Evolutionary conservation across 2,113 vertebrate species (phyloP), one percentile per base, ranked within the genome.

Genomic region (Microcebus griseorufus): DNA sequence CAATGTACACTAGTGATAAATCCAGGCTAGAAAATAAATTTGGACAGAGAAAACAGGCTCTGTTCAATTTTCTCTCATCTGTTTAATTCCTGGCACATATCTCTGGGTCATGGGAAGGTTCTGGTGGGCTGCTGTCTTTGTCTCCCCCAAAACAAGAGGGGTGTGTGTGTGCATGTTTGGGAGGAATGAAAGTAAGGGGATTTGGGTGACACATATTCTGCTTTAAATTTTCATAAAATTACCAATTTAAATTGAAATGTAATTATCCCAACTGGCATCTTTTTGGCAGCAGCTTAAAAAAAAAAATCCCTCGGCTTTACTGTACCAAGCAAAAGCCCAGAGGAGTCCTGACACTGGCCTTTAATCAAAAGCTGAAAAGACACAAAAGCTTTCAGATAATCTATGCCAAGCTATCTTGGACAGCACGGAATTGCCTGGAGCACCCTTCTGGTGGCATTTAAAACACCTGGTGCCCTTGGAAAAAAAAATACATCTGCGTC

Each of bases 401-500:
- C 97, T 98, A 96, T 98, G 98, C 99, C 98, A 98, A 99, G 81
- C 97, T 97, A 97, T 97, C 97, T 98, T 98, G 98, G 98, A 98
- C 97, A 98, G 98, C 93, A 97, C 79, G 94, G 98, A 97, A 98
- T 96, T 96, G 98, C 98, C 98, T 98, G 97, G 95, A 98, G 98
- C 98, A 98, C 98, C 98, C 99, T 99, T 98, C 98, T 98, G 98
- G 98, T 98, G 98, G 98, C 97, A 98, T 99, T 99, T 98, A 97
- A 98, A 98, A 97, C 98, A 99, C 98, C 98, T 99, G 98, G 98
- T 98, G 97, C 98, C 98, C 98, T 97, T 98, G 94, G 96, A 98
- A 96, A 97, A 96, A 62, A 97, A 98, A 84, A 97, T 89, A 76
- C 95, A 97, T 95, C 90, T 92, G 94, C 81, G 94, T 90, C 45